phyloP scores from a whole-genome alignment of 2,888 invertebrate genomes.

The Matsumyia berberina region DNA sequence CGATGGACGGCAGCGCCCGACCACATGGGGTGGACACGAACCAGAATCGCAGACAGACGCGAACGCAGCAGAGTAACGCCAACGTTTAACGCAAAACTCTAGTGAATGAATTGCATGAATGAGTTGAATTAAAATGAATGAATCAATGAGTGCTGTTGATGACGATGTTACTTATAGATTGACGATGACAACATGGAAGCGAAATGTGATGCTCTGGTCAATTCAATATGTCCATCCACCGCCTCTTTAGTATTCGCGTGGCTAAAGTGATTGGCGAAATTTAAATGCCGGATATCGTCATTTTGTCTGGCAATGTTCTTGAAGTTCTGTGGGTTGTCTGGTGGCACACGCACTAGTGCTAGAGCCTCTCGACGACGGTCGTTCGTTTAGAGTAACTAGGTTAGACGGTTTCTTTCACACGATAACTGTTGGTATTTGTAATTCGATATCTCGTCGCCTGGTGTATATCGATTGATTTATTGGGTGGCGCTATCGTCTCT shows the following conservation, averaged over 20 bases:
- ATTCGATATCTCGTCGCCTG: constrained; percentile 52
- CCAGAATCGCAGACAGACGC: constrained; percentile 60
- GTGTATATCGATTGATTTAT: constrained; percentile 69
- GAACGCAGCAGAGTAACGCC: constrained; percentile 51
- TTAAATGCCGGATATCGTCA: constrained; percentile 76
- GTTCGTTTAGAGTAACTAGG: constrained; percentile 48
- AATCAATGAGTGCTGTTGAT: constrained; percentile 65
- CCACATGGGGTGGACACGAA: constrained; percentile 72
- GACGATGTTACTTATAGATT: constrained; percentile 56
- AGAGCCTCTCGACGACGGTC: constrained; percentile 9
- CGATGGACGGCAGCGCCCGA: constrained; percentile 47
- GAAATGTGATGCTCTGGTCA: constrained; percentile 42
- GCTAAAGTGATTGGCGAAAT: constrained; percentile 68
- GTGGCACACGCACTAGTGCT: constrained; percentile 38
- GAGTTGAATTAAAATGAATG: constrained; percentile 63
- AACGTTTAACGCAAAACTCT: constrained; percentile 49
- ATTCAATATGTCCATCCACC: constrained; percentile 13
- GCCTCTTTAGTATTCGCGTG: constrained; percentile 59
- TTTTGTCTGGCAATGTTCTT: constrained; percentile 70
- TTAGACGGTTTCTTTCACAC: constrained; percentile 49
- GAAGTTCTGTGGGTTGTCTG: constrained; percentile 59
- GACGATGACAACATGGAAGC: constrained; percentile 53
- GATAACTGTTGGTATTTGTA: constrained; percentile 58
- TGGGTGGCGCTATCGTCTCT: constrained; percentile 65
- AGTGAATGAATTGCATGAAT: constrained; percentile 69